Conservation (phyloP, 2,113 vertebrate genomes). For the Pycnonotus jocosus region DNA sequence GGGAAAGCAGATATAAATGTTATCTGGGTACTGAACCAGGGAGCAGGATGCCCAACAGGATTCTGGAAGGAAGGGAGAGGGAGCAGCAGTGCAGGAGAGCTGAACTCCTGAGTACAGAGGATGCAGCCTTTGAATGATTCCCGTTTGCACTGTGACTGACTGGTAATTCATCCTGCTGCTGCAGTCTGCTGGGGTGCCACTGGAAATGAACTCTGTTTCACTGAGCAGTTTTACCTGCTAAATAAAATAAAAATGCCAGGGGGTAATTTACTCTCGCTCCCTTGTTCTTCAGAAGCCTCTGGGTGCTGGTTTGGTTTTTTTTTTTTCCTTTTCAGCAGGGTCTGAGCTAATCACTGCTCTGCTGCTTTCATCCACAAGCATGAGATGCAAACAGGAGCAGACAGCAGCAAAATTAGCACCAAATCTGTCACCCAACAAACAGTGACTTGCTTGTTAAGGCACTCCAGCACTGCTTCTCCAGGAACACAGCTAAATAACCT, state of each 20-base stretch:
- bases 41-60: not conserved
- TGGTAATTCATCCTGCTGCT: conserved; percentile 26
- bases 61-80: not conserved
- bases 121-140: conserved; percentile 1
- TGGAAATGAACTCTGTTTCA: conserved; percentile 41
- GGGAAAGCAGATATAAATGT: not conserved
- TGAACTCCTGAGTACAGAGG: not conserved
- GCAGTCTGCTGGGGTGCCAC: conserved; percentile 12
- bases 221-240: conserved; percentile 32
- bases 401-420: conserved; percentile 53
- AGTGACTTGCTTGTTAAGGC: conserved; percentile 5
- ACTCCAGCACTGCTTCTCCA: not conserved
- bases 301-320: not conserved
- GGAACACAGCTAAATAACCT: not conserved
- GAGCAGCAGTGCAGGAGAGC: not conserved
- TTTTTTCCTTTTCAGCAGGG: not conserved
- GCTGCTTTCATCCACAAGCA: conserved; percentile 37
- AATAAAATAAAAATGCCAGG: conserved; percentile 57
- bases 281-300: conserved; percentile 23
- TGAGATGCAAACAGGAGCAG: conserved; percentile 12
- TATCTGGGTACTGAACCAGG: not conserved
- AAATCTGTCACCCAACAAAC: conserved; percentile 22
- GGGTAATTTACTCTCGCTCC: conserved; percentile 36
- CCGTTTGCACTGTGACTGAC: not conserved
- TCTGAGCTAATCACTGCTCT: conserved; percentile 34